phyloP scores from a whole-genome alignment of 2,888 invertebrate genomes.

The Euphydryas editha region DNA sequence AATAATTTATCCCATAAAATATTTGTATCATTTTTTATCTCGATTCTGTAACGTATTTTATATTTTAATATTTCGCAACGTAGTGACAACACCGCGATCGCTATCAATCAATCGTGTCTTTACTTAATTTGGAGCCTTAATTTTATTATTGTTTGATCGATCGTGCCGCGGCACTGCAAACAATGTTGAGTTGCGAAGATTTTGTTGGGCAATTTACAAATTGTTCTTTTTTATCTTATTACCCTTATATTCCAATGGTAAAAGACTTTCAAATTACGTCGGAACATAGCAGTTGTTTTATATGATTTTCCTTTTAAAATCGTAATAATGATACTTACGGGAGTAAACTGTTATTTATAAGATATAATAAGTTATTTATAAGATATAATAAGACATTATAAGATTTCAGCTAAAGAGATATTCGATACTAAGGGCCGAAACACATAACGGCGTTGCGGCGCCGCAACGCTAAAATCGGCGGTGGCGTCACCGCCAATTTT shows the following conservation, averaged over 20 bases:
- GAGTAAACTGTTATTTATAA: no score
- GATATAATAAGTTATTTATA: no score
- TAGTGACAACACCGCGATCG: neutral
- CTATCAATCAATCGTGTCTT: constrained; percentile 47
- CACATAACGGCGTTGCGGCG: no score
- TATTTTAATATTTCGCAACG: neutral
- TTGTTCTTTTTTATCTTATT: constrained; percentile 13
- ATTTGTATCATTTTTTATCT: neutral
- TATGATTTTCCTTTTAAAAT: no score
- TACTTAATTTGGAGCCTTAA: constrained; percentile 49
- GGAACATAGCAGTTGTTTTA: no score
- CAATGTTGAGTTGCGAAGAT: constrained; percentile 23
- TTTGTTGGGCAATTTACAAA: constrained; percentile 35
- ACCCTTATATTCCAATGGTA: neutral
- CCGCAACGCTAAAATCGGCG: no score
- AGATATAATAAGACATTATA: no score
- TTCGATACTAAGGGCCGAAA: no score
- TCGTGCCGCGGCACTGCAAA: constrained; percentile 33
- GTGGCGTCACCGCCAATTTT: no score
- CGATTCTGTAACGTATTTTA: neutral
- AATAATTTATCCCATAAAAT: no score
- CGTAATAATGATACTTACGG: no score
- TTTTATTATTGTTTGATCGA: constrained; percentile 52
- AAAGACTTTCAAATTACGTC: neutral
- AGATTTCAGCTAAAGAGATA: no score